These are phyloP conservation scores for Pollicipes pollicipes DNA, from an alignment of 1,140 invertebrate genomes.

Conservation along the genomic window DNA sequence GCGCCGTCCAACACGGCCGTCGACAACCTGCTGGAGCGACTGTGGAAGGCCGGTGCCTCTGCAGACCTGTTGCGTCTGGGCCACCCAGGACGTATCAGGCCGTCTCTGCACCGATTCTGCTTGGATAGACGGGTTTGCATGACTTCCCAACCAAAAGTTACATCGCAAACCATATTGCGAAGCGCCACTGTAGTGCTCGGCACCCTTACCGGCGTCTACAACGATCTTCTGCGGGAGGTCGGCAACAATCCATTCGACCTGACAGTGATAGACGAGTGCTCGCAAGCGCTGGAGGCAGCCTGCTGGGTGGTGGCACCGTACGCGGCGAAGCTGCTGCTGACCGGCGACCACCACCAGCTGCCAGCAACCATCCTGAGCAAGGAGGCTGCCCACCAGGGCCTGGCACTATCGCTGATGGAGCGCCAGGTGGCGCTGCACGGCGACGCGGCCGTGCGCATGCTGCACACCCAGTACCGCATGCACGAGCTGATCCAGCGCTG, in stretches of 20 bases:
- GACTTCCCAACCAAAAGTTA: too few species aligned
- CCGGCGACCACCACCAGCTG: slow-evolving; percentile 41
- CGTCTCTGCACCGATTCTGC: slow-evolving; percentile 32
- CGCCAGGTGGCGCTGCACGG: slow-evolving; percentile 32
- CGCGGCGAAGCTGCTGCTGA: slow-evolving; percentile 34
- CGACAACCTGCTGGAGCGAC: slow-evolving; percentile 38
- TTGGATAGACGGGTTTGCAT: too few species aligned
- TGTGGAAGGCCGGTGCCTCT: slow-evolving; percentile 24
- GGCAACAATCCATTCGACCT: slow-evolving; percentile 42
- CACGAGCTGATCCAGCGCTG: too few species aligned
- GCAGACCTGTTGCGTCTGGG: slow-evolving; percentile 35
- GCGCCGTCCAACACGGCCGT: slow-evolving; percentile 46
- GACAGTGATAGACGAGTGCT: slow-evolving; percentile 42
- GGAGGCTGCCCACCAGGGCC: slow-evolving; percentile 26
- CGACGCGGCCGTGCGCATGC: slow-evolving; percentile 28
- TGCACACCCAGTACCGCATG: too few species aligned
- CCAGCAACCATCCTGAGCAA: slow-evolving; percentile 38
- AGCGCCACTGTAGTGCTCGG: too few species aligned
- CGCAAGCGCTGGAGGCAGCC: slow-evolving; percentile 33
- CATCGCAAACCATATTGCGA: too few species aligned
- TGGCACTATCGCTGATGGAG: slow-evolving; percentile 40
- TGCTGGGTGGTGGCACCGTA: too few species aligned
- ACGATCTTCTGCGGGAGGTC: too few species aligned
- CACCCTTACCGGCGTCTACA: too few species aligned
- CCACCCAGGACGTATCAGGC: slow-evolving; percentile 38